phyloP scores from a whole-genome alignment of 1,140 invertebrate species.

The Eueides isabella region DNA sequence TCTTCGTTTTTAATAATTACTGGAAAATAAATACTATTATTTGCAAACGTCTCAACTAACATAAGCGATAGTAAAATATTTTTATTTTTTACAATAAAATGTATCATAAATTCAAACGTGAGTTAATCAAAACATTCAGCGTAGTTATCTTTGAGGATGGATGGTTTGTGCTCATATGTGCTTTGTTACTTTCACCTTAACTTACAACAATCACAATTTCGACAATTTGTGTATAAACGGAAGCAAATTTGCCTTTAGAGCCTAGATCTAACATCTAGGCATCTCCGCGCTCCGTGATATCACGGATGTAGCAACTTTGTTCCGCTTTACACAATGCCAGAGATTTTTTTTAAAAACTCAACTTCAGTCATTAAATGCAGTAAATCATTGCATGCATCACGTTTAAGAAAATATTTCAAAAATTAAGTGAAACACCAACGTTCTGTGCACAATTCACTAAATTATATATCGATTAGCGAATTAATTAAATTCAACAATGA shows the following conservation, averaged over 20 bases:
- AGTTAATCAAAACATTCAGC: slow-evolving; percentile 78
- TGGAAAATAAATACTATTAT: slow-evolving; percentile 80
- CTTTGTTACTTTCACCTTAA: slow-evolving; percentile 75
- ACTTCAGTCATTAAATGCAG: slow-evolving; percentile 74
- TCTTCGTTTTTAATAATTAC: slow-evolving; percentile 68
- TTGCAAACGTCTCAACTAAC: slow-evolving; percentile 79
- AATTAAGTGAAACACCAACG: slow-evolving; percentile 81
- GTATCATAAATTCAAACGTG: slow-evolving; percentile 82
- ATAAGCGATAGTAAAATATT: slow-evolving; percentile 80
- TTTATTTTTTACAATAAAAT: slow-evolving; percentile 79
- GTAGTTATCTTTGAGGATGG: slow-evolving; percentile 78
- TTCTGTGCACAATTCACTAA: slow-evolving; percentile 79
- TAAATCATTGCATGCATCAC: slow-evolving; percentile 73
- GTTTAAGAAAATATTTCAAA: slow-evolving; percentile 79
- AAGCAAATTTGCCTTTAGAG: slow-evolving; percentile 34
- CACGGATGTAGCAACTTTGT: slow-evolving; percentile 10
- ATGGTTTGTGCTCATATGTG: slow-evolving; percentile 80
- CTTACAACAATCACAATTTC: slow-evolving; percentile 76
- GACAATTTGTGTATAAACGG: slow-evolving; percentile 56
- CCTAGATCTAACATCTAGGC: slow-evolving; percentile 4
- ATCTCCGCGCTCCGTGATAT: background rate
- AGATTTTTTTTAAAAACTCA: slow-evolving; percentile 66
- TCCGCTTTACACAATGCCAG: slow-evolving; percentile 50
- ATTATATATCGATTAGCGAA: slow-evolving; percentile 68
- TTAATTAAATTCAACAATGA: slow-evolving; percentile 77